Percentiles rank a stretch among this genome's conserved stretches.
phyloP scores from a whole-genome alignment of 2,113 vertebrate species.

The Oostethus manadensis region DNA sequence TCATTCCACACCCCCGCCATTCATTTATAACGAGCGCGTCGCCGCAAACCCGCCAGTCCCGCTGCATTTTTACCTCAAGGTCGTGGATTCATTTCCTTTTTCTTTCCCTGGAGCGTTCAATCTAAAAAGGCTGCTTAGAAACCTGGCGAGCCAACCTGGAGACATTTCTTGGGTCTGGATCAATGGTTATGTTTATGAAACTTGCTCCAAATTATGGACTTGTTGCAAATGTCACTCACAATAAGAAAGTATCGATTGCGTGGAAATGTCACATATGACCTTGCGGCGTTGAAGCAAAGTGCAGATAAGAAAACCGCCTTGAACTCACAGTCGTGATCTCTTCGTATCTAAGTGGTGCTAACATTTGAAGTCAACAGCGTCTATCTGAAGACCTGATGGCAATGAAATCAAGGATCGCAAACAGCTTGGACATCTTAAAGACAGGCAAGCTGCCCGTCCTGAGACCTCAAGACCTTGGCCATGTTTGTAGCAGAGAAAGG shows the following conservation, averaged over 20 bases:
- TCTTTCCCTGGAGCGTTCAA: slow-evolving; percentile 27
- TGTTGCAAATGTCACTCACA: slow-evolving; percentile 59
- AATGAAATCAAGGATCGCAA: not conserved
- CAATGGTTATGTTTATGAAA: slow-evolving; percentile 45
- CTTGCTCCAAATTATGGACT: slow-evolving; percentile 51
- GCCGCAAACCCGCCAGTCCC: slow-evolving; percentile 21
- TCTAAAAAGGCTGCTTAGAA: slow-evolving; percentile 26
- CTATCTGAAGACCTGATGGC: not conserved
- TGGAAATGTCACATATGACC: slow-evolving; percentile 55
- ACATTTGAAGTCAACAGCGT: not conserved
- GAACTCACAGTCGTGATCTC: slow-evolving; percentile 28
- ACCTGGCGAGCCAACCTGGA: slow-evolving; percentile 23
- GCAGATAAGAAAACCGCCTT: slow-evolving; percentile 3
- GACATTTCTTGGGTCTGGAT: slow-evolving; percentile 41
- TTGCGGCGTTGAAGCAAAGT: slow-evolving; percentile 9
- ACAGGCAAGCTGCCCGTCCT: no score
- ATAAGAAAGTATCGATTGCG: slow-evolving; percentile 51
- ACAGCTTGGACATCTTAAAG: not conserved
- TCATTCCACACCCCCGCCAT: slow-evolving; percentile 18
- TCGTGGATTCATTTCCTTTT: slow-evolving; percentile 51
- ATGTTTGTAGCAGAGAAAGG: no score
- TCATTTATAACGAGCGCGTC: slow-evolving; percentile 40
- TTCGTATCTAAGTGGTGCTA: not conserved
- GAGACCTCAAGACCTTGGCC: no score
- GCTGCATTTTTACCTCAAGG: slow-evolving; percentile 39